Percentiles rank a stretch among this genome's conserved stretches.
phyloP scores from a whole-genome alignment of 35 echinoderm and acorn worm genomes.

The Acanthaster planci region DNA sequence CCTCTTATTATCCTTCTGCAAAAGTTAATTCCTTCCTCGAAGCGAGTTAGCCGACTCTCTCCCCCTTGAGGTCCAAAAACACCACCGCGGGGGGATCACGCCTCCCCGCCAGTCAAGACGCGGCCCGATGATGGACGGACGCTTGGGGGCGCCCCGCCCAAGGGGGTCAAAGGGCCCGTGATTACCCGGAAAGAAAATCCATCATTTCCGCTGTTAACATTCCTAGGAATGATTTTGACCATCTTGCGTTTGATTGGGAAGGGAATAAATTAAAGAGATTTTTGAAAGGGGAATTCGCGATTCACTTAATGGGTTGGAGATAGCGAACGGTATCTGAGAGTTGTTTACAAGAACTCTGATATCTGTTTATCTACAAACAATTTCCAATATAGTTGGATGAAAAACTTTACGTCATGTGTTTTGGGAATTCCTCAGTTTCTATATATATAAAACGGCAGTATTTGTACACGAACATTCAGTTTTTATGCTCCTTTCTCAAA shows the following conservation, averaged over 20 bases:
- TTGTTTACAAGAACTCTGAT: too few relatives aligned
- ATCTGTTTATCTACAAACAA: too few relatives aligned
- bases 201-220: slow-evolving; percentile 19
- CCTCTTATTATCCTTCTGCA: neutral
- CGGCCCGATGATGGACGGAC: slow-evolving; percentile 19
- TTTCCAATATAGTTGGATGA: too few relatives aligned
- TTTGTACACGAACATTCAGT: too few relatives aligned
- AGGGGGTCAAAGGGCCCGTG: slow-evolving; percentile 7
- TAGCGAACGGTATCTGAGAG: too few relatives aligned
- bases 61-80: neutral
- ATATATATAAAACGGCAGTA: too few relatives aligned
- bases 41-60: neutral
- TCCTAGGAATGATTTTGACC: neutral
- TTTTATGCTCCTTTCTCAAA: too few relatives aligned
- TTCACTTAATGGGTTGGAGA: too few relatives aligned
- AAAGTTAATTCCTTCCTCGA: neutral
- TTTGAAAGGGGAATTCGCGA: too few relatives aligned
- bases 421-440: too few relatives aligned
- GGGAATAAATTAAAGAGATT: too few relatives aligned
- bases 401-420: too few relatives aligned
- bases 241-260: slow-evolving; percentile 1
- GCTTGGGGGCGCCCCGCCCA: slow-evolving; percentile 11
- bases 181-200: slow-evolving; percentile 27
- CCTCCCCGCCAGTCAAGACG: neutral
- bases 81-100: neutral